Conservation (phyloP, 2,797 vertebrate genomes). For the Apogon hyalosoma region DNA sequence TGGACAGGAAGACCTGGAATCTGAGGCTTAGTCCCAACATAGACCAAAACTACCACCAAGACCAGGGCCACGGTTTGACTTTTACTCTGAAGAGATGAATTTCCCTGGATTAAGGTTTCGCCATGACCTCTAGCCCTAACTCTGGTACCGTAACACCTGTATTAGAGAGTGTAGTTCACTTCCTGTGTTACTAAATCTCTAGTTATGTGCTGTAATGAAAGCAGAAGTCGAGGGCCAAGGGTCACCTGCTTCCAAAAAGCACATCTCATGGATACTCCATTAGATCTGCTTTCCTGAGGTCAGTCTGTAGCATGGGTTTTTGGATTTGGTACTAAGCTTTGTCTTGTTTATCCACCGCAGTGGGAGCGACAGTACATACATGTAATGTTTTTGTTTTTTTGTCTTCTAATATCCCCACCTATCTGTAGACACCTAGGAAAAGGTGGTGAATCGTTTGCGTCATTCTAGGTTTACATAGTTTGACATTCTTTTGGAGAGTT, state of each 20-base stretch:
- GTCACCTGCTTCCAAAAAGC: conserved; percentile 19
- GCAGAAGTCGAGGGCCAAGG: neutral
- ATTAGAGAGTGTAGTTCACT: conserved; percentile 35
- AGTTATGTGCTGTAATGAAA: conserved; percentile 27
- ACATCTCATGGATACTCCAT: conserved; percentile 8
- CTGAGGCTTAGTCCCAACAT: conserved; percentile 88
- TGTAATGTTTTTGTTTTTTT: conserved; percentile 37
- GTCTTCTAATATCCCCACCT: conserved; percentile 31
- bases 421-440: conserved; percentile 8
- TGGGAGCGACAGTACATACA: conserved; percentile 33
- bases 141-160: conserved; percentile 54
- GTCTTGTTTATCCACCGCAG: conserved; percentile 18
- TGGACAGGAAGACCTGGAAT: conserved; percentile 88
- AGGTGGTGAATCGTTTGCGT: conserved; percentile 28
- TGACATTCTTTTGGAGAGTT: conserved; percentile 45
- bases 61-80: conserved; percentile 5
- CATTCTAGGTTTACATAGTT: conserved; percentile 54
- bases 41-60: conserved; percentile 2
- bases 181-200: conserved; percentile 36
- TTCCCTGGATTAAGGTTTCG: conserved; percentile 30
- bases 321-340: conserved; percentile 21
- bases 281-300: conserved; percentile 13
- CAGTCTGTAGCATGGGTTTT: conserved; percentile 24
- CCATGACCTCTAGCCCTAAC: conserved; percentile 17
- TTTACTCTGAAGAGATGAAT: conserved; percentile 8